Conservation (phyloP, 2,113 vertebrate species). For the Pelecanus crispus region DNA sequence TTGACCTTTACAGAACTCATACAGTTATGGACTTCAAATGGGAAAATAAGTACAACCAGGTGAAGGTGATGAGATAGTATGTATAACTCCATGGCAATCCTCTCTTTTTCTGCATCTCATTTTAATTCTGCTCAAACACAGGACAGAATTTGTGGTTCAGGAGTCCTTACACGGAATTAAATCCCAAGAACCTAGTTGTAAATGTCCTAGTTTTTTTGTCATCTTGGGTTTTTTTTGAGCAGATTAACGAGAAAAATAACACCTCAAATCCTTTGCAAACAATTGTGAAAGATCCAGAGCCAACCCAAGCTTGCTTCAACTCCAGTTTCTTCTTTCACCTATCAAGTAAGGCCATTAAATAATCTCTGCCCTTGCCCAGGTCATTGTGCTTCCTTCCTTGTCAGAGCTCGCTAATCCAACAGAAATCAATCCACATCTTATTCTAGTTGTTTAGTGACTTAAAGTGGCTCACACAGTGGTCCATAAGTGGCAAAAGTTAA, state of each 20-base stretch:
- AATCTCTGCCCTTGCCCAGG: background rate
- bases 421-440: background rate
- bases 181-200: background rate
- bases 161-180: background rate
- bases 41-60: background rate
- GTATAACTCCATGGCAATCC: background rate
- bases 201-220: background rate
- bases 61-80: background rate
- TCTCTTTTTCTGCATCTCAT: background rate
- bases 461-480: background rate
- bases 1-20: background rate
- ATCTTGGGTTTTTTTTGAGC: fast-evolving
- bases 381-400: background rate
- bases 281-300: background rate
- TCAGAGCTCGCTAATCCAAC: background rate
- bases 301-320: background rate
- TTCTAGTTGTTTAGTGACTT: background rate
- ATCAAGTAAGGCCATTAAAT: background rate
- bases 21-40: background rate
- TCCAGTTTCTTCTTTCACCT: background rate
- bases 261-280: background rate
- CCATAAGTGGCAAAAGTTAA: background rate
- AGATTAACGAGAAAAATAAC: background rate
- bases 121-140: background rate
- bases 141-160: background rate